Evolutionary conservation across 2,113 vertebrate genomes (phyloP), one percentile per base, ranked within the genome.

Genomic region (Microcebus jonahi): DNA sequence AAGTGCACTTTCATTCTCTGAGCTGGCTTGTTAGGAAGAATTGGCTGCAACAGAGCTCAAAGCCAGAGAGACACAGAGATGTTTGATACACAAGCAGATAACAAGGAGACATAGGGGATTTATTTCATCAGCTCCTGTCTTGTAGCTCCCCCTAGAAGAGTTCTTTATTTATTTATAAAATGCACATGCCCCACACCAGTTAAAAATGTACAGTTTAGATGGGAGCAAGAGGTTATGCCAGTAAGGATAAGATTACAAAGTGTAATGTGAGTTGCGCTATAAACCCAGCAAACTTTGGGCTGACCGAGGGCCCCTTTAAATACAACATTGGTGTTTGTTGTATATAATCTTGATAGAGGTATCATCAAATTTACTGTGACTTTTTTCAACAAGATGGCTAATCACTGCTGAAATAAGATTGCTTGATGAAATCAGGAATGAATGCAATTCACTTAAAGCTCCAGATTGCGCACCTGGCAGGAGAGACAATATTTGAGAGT

Each of bases 161-260:
- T 42, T 84, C 42, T 96, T 94, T 97, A 97, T 97, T 98, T 97
- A 96, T 97, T 96, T 95, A 89, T 91, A 87, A 73, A 92, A 82
- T 2, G 55, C 2, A 27, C n/a, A 80, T 75, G 57, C 29, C 88
- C 27, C n/a, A 88, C 36, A 21, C 79, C 34, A 39, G 61, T 94
- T 98, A 96, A 96, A 97, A 98, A 97, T 89, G 97, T 50, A 95
- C 59, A 42, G 57, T 88, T 96, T 97, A 71, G 92, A 95, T 50
- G 34, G 59, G 53, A 80, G 59, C 57, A 85, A 81, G 65, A 96
- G 57, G 91, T 75, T 94, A 94, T 94, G 82, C 65, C 87, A 21
- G 34, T 31, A 91, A 95, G 96, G 96, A 75, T 97, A 12, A 0
- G 81, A 96, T 98, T 92, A 96, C 76, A 27, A 70, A 88, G 73